Evolutionary conservation across 2,797 vertebrate species (phyloP).

Genomic region (Xenops minutus): DNA sequence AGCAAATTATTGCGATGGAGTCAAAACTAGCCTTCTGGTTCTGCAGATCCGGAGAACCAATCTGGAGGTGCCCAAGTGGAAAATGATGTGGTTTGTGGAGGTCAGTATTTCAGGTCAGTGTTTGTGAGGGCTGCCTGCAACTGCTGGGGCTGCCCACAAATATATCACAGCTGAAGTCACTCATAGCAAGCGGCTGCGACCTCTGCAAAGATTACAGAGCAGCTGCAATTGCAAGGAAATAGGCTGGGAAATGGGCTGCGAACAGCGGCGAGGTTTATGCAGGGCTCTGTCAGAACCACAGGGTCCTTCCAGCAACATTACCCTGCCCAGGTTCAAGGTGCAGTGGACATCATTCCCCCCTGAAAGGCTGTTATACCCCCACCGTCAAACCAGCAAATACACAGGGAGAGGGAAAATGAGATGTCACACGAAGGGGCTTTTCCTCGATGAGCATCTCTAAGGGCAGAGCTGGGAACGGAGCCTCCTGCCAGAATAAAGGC

Average conservation of each 20-base stretch:
- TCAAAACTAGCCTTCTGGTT: conserved; percentile 17
- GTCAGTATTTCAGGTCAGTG: conserved; percentile 21
- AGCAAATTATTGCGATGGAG: conserved; percentile 56
- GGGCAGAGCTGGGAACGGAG: neutral
- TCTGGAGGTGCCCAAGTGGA: conserved; percentile 71
- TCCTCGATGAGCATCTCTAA: neutral
- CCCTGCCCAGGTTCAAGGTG: neutral
- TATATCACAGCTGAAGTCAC: neutral
- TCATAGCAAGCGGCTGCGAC: neutral
- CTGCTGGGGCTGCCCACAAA: neutral
- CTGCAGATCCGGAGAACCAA: conserved; percentile 48
- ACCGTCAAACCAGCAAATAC: neutral
- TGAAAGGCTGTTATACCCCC: neutral
- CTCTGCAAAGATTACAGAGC: neutral
- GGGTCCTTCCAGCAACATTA: neutral
- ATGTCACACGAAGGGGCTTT: neutral
- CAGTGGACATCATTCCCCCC: fast-evolving
- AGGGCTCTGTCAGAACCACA: neutral
- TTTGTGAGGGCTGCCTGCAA: conserved; percentile 21
- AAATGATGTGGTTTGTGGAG: conserved; percentile 67
- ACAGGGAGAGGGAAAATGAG: neutral
- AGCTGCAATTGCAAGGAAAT: neutral
- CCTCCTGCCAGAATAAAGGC: neutral
- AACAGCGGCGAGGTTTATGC: fast-evolving
- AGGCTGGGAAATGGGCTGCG: conserved; percentile 4